Conservation (phyloP, 2,113 vertebrate species). For the Myocastor coypus region DNA sequence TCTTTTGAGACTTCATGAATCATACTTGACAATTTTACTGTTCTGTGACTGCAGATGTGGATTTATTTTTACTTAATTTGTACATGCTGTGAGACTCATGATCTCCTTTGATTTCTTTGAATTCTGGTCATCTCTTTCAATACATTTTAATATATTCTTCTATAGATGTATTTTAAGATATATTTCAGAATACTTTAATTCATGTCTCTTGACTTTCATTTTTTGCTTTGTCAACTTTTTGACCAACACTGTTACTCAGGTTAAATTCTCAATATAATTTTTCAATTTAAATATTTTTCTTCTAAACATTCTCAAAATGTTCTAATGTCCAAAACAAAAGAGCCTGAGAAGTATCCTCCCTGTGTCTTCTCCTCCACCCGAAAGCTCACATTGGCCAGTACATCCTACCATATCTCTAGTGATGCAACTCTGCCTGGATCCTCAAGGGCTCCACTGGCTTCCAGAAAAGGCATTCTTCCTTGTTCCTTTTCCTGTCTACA, state of each 20-base stretch:
- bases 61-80: constrained; percentile 31
- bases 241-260: background rate
- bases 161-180: background rate
- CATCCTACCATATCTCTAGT: background rate
- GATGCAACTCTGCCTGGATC: background rate
- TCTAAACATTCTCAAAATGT: background rate
- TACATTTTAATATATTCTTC: background rate
- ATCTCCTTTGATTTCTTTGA: background rate
- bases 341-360: background rate
- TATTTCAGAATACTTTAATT: background rate
- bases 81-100: background rate
- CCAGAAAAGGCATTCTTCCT: background rate
- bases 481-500: background rate
- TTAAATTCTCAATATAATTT: background rate
- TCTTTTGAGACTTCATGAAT: background rate
- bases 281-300: background rate
- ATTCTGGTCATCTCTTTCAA: background rate
- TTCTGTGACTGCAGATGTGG: background rate
- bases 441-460: background rate
- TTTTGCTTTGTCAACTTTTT: background rate
- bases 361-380: background rate
- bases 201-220: background rate
- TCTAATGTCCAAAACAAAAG: background rate
- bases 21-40: background rate
- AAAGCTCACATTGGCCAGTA: background rate